phyloP scores from a whole-genome alignment of 1,140 invertebrate genomes.

The Agrypnia vestita region DNA sequence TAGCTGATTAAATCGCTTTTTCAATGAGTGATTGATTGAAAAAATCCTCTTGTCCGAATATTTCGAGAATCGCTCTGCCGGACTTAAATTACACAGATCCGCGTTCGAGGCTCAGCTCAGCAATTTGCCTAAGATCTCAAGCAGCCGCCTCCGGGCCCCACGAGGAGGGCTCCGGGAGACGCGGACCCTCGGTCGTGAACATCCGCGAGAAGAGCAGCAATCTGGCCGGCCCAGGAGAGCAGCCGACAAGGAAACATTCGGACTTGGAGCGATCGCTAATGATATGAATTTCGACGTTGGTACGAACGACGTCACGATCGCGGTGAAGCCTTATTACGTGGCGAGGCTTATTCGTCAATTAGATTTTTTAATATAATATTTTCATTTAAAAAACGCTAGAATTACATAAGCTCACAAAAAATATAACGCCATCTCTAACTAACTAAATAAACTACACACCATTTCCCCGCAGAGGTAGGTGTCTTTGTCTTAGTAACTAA shows the following conservation, averaged over 20 bases:
- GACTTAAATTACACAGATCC: slow-evolving; percentile 7
- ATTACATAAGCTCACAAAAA: too few species aligned
- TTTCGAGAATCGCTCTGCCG: too few species aligned
- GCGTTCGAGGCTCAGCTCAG: slow-evolving; percentile 2
- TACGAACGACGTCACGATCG: slow-evolving; percentile 8
- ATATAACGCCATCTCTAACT: too few species aligned
- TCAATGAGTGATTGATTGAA: too few species aligned
- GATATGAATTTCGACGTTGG: slow-evolving; percentile 25
- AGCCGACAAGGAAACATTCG: not conserved
- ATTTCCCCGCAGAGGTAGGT: too few species aligned
- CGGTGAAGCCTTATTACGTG: not conserved
- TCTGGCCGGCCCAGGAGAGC: not conserved
- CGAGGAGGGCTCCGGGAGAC: not conserved
- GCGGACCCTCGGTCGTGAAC: not conserved
- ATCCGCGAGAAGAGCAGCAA: not conserved
- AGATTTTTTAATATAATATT: too few species aligned
- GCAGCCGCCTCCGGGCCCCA: not conserved
- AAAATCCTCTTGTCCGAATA: too few species aligned
- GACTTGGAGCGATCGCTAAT: slow-evolving; percentile 24
- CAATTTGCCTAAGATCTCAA: slow-evolving; percentile 19
- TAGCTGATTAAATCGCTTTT: too few species aligned
- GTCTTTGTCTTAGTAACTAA: too few species aligned
- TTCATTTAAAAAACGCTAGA: too few species aligned
- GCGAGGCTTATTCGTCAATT: not conserved
- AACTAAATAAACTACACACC: too few species aligned